Evolutionary conservation across 2,113 vertebrate genomes (phyloP).

Genomic region (Tricholaema leucomelas): DNA sequence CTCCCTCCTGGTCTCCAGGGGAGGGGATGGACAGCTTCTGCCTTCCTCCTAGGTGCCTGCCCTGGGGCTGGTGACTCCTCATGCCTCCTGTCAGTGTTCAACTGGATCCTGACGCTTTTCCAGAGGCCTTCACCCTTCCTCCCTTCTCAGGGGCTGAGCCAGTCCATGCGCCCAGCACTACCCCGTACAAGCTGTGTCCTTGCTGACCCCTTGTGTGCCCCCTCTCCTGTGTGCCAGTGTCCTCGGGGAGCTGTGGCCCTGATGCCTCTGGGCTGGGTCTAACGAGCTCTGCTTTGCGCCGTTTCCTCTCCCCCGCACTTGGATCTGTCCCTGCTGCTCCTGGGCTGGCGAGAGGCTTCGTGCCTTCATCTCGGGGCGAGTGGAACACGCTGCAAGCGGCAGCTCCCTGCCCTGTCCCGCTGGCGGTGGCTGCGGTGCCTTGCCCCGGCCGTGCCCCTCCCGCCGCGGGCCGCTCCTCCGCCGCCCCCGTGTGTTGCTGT

Average conservation of each 20-base stretch:
- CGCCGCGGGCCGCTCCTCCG: not conserved
- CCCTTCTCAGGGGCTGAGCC: not conserved
- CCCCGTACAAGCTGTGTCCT: not conserved
- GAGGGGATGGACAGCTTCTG: not conserved
- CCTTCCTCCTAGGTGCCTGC: not conserved
- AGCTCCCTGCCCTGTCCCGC: not conserved
- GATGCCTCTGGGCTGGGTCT: not conserved
- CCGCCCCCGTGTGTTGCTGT: not conserved
- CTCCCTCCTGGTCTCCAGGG: not conserved
- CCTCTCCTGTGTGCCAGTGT: not conserved
- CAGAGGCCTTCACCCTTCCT: not conserved
- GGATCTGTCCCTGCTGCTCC: not conserved
- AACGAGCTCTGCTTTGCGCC: not conserved
- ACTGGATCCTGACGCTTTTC: not conserved
- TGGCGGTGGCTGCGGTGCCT: not conserved
- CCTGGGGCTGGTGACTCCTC: not conserved
- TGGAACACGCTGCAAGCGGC: fast-evolving
- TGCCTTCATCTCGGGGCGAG: not conserved
- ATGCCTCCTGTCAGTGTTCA: not conserved
- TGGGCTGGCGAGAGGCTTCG: not conserved
- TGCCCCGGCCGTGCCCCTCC: not conserved
- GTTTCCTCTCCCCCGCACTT: not conserved
- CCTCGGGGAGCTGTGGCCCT: not conserved
- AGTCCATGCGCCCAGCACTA: conserved; percentile 8
- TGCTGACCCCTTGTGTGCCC: not conserved